Evolutionary conservation across 35 echinoderm and acorn worm species (phyloP), one percentile per base, ranked within the genome.

Genomic region (Stichopus chloronotus): DNA sequence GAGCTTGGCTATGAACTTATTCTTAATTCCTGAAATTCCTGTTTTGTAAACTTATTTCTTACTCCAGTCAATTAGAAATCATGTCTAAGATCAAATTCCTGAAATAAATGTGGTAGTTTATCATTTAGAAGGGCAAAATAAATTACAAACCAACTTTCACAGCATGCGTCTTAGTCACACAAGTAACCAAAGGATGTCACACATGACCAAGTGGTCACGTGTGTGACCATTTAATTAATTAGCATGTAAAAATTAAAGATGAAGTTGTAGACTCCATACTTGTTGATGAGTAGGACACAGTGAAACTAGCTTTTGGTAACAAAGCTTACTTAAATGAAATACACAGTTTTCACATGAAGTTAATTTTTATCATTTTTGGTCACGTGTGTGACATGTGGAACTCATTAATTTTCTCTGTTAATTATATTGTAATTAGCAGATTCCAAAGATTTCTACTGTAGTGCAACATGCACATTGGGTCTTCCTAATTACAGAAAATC

Each of bases 1-100:
- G 14, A 56, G 3, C 16, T 17, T 74, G 19, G 57, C 21, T 56
- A 87, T 55, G 53, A 93, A 93, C 55, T 87, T 93, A 61, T 93
- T 93, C 25, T 93, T 93, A 53, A 93, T 87, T 55, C 87, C 90
- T 55, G 72, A 79, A 78, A 78, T 20, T 78, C 76, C 76, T 78
- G 76, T 78, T 20, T 78, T 20, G 72, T 78, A 21, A 78, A 78
- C 76, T 78, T 22, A 78, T 78, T 22, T 23, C 76, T 22, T 78
- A 78, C 16, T 78, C 76, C 76, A 78, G 19, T 78, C 76, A 78
- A 78, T 21, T 78, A 78, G 3, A 78, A 24, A 78, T 78, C 76
- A 78, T 23, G 12, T 78, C 0, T 22, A 78, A 21, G 76, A 5
- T 78, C 17, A 78, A 78, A 78, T 78, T 78, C 21, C 20, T 78